A percentile compares a stretch with the other conserved stretches of the same genome.
Evolutionary conservation across 2,888 invertebrate genomes (phyloP).

Genomic region (Esperia sulphurella): DNA sequence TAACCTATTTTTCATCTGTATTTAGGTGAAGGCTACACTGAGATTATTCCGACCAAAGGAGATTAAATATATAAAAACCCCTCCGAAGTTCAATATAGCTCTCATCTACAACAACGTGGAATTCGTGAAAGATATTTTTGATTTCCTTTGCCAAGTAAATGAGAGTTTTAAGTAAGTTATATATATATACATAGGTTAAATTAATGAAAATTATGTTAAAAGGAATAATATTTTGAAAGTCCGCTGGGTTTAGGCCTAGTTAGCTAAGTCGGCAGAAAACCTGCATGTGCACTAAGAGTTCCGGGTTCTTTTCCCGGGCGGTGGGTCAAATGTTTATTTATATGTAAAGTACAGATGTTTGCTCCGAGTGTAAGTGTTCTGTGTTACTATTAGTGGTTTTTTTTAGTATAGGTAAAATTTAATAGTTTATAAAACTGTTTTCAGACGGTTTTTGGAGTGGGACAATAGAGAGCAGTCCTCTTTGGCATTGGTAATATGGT

Average conservation of each 20-base stretch:
- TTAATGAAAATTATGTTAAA: background rate
- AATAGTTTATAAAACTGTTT: constrained; percentile 6
- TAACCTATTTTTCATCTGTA: background rate
- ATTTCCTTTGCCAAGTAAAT: constrained; percentile 37
- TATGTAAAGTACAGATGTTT: no score
- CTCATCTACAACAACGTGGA: constrained; percentile 58
- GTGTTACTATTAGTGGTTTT: no score
- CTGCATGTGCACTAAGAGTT: no score
- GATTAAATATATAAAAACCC: constrained; percentile 50
- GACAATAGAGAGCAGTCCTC: constrained; percentile 50
- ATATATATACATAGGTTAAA: constrained; percentile 1
- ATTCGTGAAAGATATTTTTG: constrained; percentile 47
- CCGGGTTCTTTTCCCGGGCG: no score
- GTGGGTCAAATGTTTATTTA: no score
- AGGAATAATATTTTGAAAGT: no score
- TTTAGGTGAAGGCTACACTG: constrained; percentile 58
- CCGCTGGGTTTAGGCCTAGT: no score
- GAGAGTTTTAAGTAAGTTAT: constrained; percentile 56
- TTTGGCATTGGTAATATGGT: constrained; percentile 41
- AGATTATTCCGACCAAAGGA: constrained; percentile 57
- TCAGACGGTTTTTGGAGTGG: constrained; percentile 62
- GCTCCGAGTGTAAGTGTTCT: no score
- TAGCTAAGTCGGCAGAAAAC: no score
- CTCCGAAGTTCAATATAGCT: constrained; percentile 52
- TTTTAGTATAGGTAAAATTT: no score